Base-by-base conservation (phyloP, 2,113 vertebrate genomes). In the Sturnira hondurensis region DNA sequence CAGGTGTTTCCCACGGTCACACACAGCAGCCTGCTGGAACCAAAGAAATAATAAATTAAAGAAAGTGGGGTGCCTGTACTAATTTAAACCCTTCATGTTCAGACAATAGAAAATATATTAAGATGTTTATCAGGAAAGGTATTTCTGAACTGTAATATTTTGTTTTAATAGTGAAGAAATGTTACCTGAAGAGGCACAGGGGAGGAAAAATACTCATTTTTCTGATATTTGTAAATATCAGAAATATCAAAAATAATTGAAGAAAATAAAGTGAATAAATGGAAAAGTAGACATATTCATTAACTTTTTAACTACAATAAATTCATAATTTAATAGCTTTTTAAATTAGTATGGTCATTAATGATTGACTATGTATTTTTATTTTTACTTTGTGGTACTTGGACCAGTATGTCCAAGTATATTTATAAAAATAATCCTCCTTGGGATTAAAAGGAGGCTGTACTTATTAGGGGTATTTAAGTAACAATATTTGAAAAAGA, bases 1-100 rank as follows among this genome's bases (percentile, higher is more conserved):
- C 85, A 96, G 81, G 8, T 97, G 68, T 94, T 96, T 94, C 65
- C 83, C 97, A 96, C 92, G 92, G 97, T 89, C 85, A 92, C 17
- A 88, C 67, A 87, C 12, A 52, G 80, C 16, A 71, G 20, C 3
- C 36, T 84, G 36, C 92, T 95, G 26, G 17, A 31, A 87, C 38
- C 47, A 31, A 86, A 89, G 68, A 95, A 98, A 96, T 91, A 98
- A 94, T 83, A 97, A 97, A 96, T 87, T 95, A 81, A 85, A 16
- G 84, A 97, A 97, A 86, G 63, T 73, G 94, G 13, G 96, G 50
- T 95, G 91, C 56, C 47, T 95, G 89, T 77, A 92, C 86, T 89
- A 97, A 97, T 95, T 90, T 78, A 93, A 92, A 45, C 19, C 52
- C 6, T 97, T 86, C 38, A 52, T 17, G 3, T 2, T 86, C 52